A percentile compares a stretch with the other conserved stretches of the same genome.
These are phyloP conservation scores for Smithornis capensis DNA, from an alignment of 2,113 vertebrate genomes.

Conservation along the genomic window DNA sequence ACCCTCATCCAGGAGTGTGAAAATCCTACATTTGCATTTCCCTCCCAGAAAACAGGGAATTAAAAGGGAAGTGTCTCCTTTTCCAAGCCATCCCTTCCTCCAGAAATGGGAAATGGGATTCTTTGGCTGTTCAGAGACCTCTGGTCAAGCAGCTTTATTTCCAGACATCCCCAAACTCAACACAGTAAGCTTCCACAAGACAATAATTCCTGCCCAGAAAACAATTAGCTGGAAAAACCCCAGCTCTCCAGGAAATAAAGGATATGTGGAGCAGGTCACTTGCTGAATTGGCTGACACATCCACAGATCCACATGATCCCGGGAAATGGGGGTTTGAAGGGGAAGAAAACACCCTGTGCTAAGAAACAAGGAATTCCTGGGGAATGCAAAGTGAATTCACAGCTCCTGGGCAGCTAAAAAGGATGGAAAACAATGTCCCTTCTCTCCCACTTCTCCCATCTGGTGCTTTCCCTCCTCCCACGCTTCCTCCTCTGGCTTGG, in stretches of 20 bases:
- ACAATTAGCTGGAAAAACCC: not conserved
- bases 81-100: not conserved
- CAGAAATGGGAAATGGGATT: not conserved
- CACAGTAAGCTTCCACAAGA: not conserved
- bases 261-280: not conserved
- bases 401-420: not conserved
- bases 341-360: not conserved
- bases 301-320: not conserved
- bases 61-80: not conserved
- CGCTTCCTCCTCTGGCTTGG: not conserved
- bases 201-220: not conserved
- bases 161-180: not conserved
- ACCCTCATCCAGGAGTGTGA: too few species aligned
- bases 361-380: not conserved
- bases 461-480: not conserved
- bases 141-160: not conserved
- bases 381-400: rapidly evolving
- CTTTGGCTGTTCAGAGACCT: not conserved
- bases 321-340: not conserved
- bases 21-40: not conserved
- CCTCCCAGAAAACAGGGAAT: not conserved
- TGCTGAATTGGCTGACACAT: not conserved
- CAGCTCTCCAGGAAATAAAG: not conserved
- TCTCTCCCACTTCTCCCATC: not conserved
- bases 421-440: not conserved